phyloP scores from a whole-genome alignment of 2,797 vertebrate genomes.

The Enteromius unitaeniatus region DNA sequence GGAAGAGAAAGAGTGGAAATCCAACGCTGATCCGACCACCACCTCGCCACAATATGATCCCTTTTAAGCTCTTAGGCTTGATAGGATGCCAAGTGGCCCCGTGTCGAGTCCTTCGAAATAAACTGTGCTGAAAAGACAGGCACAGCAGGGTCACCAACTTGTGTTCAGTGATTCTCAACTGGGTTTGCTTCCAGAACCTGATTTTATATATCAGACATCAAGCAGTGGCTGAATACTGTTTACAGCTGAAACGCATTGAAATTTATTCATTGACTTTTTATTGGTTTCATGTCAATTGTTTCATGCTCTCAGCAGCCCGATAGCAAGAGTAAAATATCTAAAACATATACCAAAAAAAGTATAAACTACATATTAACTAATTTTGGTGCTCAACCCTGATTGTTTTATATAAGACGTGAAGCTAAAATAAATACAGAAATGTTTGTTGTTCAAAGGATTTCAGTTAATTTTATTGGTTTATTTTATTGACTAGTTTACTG shows the following conservation, averaged over 20 bases:
- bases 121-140: constrained; percentile 13
- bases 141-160: constrained; percentile 18
- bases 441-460: not conserved
- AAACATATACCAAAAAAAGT: not conserved
- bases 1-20: constrained; percentile 43
- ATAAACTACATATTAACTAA: not conserved
- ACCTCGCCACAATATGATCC: constrained; percentile 43
- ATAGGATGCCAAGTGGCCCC: constrained; percentile 48
- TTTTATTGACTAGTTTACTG: not conserved
- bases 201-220: not conserved
- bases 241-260: not conserved
- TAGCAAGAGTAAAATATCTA: not conserved
- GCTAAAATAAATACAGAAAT: not conserved
- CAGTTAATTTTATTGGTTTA: not conserved
- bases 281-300: not conserved
- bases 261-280: not conserved
- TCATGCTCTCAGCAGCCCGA: not conserved
- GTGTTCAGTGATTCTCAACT: constrained; percentile 10
- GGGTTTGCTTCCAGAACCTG: constrained; percentile 4
- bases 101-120: constrained; percentile 43
- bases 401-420: not conserved
- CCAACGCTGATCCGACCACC: constrained; percentile 47
- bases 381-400: not conserved
- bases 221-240: not conserved
- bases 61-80: constrained; percentile 42